Base-by-base conservation (phyloP, 2,113 vertebrate genomes). In the Ptilonorhynchus violaceus region DNA sequence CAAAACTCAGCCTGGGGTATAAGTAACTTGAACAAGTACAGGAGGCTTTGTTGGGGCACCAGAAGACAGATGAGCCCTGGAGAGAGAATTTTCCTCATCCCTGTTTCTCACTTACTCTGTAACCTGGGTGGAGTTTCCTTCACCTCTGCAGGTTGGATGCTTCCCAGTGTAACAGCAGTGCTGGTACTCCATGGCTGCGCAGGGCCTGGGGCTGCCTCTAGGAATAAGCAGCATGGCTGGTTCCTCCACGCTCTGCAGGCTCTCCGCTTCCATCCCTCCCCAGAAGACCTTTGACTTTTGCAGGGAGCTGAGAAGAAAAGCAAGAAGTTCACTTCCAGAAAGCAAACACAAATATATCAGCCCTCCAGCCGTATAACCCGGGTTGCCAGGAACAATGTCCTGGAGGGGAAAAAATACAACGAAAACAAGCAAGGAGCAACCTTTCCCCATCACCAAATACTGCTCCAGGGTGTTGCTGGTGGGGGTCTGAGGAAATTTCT, bases 241-340 rank as follows among this genome's bases (percentile, higher is more conserved):
- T 25, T 72, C 33, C 49, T 52, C 76, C 31, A 56, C 3, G 4
- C 63, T 66, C 70, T 39, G 13, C 47, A 39, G 53, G 21, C 35
- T 70, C 28, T 20, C 0, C 23, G 15, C 10, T 17, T 44, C 11
- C 15, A 15, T 10, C 2, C 5, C 5, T 6, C 5, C 35, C 30
- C 21, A 41, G 25, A 31, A 62, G 35, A 37, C 4, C 19, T 77
- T 47, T 3, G 10, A 19, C 11, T 82, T 82, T 47, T 46, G 49
- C 9, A 12, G 42, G 42, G 64, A 91, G 60, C 35, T 52, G 59
- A 86, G 75, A 81, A 89, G 39, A 35, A 84, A 86, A 89, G 47
- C 60, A 64, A 67, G 37, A 72, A 81, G 52, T 30, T 87, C 0
- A 37, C 85, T 85, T 92, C 47, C 24, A 75, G 56, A 42, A 50